These are phyloP conservation scores for Cardinalis cardinalis DNA, from an alignment of 2,113 vertebrate genomes.

Conservation along the genomic window DNA sequence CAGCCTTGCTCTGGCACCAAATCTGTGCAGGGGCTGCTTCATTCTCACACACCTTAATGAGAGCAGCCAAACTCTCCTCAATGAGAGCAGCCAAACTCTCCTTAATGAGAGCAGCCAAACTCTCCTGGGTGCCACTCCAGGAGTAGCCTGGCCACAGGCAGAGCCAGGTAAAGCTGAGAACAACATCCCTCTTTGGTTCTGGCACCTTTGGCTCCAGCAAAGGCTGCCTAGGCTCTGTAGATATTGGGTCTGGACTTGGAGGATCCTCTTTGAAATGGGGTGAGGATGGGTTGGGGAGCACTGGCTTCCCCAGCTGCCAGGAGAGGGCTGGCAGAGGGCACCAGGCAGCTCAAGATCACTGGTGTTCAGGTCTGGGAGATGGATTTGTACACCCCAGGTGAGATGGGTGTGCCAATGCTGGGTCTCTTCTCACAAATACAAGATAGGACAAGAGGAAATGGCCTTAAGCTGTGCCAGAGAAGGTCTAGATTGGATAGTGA, in stretches of 20 bases:
- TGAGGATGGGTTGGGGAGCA: background rate
- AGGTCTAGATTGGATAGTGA: background rate
- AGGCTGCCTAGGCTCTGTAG: fast-evolving
- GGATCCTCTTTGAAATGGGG: background rate
- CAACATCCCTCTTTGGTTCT: background rate
- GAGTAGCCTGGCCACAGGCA: fast-evolving
- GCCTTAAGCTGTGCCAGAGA: background rate
- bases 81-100: background rate
- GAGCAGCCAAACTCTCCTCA: background rate
- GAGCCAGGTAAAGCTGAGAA: background rate
- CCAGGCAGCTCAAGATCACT: background rate
- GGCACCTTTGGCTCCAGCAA: background rate
- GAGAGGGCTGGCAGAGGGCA: background rate
- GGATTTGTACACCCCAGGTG: fast-evolving
- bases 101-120: background rate
- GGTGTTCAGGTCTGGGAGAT: background rate
- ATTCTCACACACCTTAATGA: background rate
- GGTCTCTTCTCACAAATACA: background rate
- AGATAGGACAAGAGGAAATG: background rate
- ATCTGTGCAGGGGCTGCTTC: background rate
- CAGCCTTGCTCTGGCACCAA: background rate
- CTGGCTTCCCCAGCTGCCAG: background rate
- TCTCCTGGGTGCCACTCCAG: background rate
- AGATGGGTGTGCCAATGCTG: background rate
- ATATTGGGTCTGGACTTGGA: background rate